Evolutionary conservation across 2,113 vertebrate species (phyloP), one percentile per base, ranked within the genome.

Genomic region (Prochilodus magdalenae): DNA sequence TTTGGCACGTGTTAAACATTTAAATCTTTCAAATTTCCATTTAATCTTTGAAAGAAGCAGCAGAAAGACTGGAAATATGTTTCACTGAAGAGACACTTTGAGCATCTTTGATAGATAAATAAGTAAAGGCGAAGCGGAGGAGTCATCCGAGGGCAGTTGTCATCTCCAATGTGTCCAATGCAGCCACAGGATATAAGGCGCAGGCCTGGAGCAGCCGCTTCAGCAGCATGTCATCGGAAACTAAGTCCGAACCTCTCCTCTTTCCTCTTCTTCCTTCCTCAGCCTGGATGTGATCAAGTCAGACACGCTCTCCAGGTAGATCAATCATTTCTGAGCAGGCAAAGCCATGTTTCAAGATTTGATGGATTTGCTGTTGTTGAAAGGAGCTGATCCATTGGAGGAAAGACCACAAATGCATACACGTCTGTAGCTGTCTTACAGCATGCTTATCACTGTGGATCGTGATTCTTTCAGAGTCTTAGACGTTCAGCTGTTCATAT

Each of bases 271-370:
- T 29, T 24, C 73, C 44, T 53, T 24, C 24, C 36, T 71, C 73
- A 36, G 62, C 36, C 27, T 60, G 36, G 57, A 57, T 75, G 82
- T 62, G 73, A 82, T 85, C 22, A 69, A 75, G 72, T 51, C 77
- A 51, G 36, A 70, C 80, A 74, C 36, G 44, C 80, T 76, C 51
- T 59, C 51, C 73, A 70, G 65, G 72, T 65, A 75, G 65, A 82
- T 82, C 73, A 49, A 82, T 82, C 53, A 75, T 82, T 69, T 82
- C 36, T 59, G 55, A 82, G 75, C 72, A 60, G 73, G 16, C 16
- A 33, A 53, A 44, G 72, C 72, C 66, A 57, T 75, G 26, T 72
- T 51, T 75, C 40, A 75, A 62, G 62, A 75, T 26, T 74, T 72
- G 63, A 75, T 33, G 80, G 36, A 69, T 75, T 82, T 82, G 62